These are phyloP conservation scores for Triops cancriformis DNA, from an alignment of 1,140 invertebrate genomes.

Conservation along the genomic window DNA sequence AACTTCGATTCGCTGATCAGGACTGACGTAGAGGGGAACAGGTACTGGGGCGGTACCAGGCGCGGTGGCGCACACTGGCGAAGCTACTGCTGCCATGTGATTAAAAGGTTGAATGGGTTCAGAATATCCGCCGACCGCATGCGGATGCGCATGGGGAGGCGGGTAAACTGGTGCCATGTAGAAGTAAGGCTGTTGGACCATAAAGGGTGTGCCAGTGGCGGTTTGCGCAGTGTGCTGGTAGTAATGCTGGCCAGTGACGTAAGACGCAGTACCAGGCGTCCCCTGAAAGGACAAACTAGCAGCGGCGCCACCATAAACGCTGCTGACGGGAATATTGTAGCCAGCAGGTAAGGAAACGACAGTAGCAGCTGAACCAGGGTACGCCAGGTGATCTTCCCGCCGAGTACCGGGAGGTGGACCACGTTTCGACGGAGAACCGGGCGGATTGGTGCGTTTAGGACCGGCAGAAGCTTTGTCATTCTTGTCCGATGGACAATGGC, in stretches of 20 bases:
- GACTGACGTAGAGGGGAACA: background rate
- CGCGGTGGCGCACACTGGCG: background rate
- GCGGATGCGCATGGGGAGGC: background rate
- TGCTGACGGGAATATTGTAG: background rate
- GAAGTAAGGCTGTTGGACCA: conserved; percentile 23
- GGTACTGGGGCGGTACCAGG: background rate
- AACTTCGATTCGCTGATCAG: background rate
- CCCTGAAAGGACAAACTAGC: background rate
- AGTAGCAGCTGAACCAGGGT: background rate
- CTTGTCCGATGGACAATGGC: background rate
- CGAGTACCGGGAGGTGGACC: background rate
- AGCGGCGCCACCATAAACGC: background rate
- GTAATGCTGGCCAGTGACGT: conserved; percentile 10
- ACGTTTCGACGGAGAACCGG: background rate
- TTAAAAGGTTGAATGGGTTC: background rate
- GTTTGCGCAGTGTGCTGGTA: conserved; percentile 19
- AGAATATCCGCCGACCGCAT: background rate
- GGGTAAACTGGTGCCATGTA: conserved; percentile 2
- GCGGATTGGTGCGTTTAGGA: background rate
- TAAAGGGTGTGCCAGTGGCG: conserved; percentile 22
- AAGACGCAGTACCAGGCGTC: background rate
- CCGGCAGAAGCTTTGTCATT: background rate
- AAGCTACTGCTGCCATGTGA: background rate
- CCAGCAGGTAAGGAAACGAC: background rate
- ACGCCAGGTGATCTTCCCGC: background rate